phyloP scores from a whole-genome alignment of 2,113 vertebrate species.

The Uria aalge region DNA sequence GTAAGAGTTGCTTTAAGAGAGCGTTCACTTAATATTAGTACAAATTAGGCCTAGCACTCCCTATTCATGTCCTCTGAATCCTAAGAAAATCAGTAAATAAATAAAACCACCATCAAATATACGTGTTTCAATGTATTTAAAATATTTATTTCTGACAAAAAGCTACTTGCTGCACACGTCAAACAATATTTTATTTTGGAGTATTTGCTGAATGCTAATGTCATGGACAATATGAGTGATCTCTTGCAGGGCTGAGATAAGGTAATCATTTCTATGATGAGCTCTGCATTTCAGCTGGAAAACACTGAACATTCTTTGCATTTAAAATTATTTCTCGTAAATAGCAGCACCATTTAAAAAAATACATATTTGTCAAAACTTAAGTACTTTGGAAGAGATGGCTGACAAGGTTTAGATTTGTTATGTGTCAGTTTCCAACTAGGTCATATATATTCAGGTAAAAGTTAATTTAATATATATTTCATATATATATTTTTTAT shows the following conservation, averaged over 20 bases:
- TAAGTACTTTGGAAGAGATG: background rate
- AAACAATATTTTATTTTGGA: background rate
- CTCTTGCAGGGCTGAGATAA: background rate
- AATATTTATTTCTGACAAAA: background rate
- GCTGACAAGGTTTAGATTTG: background rate
- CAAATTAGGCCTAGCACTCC: background rate
- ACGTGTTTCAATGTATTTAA: background rate
- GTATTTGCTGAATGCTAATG: background rate
- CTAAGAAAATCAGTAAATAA: background rate
- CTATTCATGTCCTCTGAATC: background rate
- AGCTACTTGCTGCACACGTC: background rate
- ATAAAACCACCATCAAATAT: background rate
- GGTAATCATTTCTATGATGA: background rate
- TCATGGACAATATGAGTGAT: background rate
- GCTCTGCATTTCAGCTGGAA: background rate
- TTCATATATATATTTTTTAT: background rate
- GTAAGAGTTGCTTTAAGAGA: background rate
- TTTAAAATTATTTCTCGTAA: background rate
- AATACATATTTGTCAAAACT: background rate
- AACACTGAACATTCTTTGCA: background rate
- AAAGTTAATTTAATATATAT: background rate
- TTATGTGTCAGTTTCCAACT: background rate
- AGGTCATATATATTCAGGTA: background rate
- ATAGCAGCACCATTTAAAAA: background rate
- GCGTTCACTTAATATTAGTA: background rate